Conservation (phyloP, 2,797 vertebrate genomes). For the Chloroceryle amazona region DNA sequence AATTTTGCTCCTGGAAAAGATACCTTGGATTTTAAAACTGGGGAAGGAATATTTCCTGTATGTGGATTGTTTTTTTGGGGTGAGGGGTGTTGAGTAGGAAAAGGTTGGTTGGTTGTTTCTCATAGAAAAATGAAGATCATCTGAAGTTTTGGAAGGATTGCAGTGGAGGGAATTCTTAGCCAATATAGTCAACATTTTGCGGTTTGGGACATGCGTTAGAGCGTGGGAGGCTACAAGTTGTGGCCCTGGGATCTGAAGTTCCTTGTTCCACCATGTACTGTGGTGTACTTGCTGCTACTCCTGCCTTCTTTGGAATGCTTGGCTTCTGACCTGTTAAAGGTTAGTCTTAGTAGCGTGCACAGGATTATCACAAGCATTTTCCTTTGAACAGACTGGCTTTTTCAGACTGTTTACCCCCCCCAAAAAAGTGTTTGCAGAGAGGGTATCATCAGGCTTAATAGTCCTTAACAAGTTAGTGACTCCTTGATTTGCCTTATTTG, state of each 20-base stretch:
- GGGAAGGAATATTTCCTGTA: not conserved
- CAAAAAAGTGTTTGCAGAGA: not conserved
- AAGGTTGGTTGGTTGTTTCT: not conserved
- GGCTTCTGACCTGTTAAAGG: not conserved
- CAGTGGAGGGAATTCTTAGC: accelerated
- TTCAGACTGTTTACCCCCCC: not conserved
- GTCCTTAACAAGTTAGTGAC: not conserved
- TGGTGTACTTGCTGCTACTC: not conserved
- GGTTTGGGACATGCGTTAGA: not conserved
- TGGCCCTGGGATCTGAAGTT: not conserved
- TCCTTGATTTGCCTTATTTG: not conserved
- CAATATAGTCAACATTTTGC: not conserved
- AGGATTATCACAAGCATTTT: not conserved
- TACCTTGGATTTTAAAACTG: not conserved
- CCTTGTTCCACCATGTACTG: not conserved
- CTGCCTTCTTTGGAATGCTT: not conserved
- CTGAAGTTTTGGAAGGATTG: not conserved
- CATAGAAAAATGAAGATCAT: not conserved
- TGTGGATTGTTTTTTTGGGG: not conserved
- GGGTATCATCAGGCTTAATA: not conserved
- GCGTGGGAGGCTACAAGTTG: not conserved
- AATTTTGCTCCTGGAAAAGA: not conserved
- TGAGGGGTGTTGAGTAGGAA: accelerated
- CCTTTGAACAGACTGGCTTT: not conserved
- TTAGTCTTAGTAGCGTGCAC: not conserved